A percentile compares a stretch with the other conserved stretches of the same genome.
These are phyloP conservation scores for Carassius gibelio DNA, from an alignment of 2,113 vertebrate genomes.

Conservation along the genomic window DNA sequence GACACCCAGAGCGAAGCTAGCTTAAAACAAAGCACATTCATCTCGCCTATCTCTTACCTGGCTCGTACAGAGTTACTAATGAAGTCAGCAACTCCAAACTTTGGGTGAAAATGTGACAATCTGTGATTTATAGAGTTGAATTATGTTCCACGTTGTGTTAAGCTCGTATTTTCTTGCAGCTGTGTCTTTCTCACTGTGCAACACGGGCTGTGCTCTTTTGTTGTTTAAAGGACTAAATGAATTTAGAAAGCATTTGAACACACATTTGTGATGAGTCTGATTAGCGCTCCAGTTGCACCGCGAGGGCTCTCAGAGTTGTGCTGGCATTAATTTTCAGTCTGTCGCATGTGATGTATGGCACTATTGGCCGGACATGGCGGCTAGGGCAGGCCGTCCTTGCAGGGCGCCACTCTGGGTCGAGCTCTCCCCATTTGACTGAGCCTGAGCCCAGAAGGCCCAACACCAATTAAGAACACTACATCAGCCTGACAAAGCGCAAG, in stretches of 20 bases:
- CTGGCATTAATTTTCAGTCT: slow-evolving; percentile 71
- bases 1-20: background rate
- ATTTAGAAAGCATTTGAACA: slow-evolving; percentile 19
- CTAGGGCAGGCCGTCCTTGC: slow-evolving; percentile 73
- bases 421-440: slow-evolving; percentile 48
- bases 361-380: slow-evolving; percentile 64
- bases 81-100: slow-evolving; percentile 12
- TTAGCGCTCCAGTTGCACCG: slow-evolving; percentile 53
- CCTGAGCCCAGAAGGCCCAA: slow-evolving; percentile 55
- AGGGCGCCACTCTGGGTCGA: slow-evolving; percentile 65
- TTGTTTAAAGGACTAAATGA: background rate
- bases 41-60: background rate
- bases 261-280: slow-evolving; percentile 47
- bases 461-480: slow-evolving; percentile 61
- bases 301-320: slow-evolving; percentile 59
- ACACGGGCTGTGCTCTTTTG: background rate
- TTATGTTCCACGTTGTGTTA: background rate
- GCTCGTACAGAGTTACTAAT: background rate
- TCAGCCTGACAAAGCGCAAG: slow-evolving; percentile 61
- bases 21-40: slow-evolving; percentile 1
- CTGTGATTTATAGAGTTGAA: background rate
- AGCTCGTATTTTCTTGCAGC: background rate
- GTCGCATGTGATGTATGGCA: slow-evolving; percentile 74
- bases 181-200: background rate
- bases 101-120: background rate